Evolutionary conservation across 2,888 invertebrate species (phyloP).

Genomic region (Therioaphis trifolii): DNA sequence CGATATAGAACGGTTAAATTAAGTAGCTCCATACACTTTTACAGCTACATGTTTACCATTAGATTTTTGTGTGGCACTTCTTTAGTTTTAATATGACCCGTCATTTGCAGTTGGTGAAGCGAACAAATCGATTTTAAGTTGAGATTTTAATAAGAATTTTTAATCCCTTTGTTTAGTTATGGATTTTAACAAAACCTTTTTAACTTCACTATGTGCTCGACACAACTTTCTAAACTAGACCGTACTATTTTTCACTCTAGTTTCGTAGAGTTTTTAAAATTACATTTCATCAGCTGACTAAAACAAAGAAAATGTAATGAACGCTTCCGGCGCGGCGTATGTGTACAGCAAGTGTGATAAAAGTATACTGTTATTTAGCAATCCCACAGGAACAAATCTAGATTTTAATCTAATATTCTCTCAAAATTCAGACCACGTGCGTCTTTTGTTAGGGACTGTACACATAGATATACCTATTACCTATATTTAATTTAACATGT

Average conservation of each 20-base stretch:
- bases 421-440: slow-evolving; percentile 42
- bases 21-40: no score
- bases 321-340: slow-evolving; percentile 30
- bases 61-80: neutral
- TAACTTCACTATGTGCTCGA: no score
- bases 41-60: neutral
- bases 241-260: neutral
- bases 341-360: neutral
- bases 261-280: slow-evolving; percentile 30
- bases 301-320: slow-evolving; percentile 21
- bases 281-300: neutral
- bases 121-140: neutral
- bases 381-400: slow-evolving; percentile 34
- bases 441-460: neutral
- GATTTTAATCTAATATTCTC: slow-evolving; percentile 40
- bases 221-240: neutral
- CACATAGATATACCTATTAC: neutral
- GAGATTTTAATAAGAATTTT: neutral
- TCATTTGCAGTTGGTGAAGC: neutral
- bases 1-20: no score
- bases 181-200: no score
- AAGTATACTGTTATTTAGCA: neutral
- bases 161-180: no score
- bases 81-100: neutral
- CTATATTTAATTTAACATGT: no score